phyloP scores from a whole-genome alignment of 2,888 invertebrate species.

The Sepioteuthis lessoniana region DNA sequence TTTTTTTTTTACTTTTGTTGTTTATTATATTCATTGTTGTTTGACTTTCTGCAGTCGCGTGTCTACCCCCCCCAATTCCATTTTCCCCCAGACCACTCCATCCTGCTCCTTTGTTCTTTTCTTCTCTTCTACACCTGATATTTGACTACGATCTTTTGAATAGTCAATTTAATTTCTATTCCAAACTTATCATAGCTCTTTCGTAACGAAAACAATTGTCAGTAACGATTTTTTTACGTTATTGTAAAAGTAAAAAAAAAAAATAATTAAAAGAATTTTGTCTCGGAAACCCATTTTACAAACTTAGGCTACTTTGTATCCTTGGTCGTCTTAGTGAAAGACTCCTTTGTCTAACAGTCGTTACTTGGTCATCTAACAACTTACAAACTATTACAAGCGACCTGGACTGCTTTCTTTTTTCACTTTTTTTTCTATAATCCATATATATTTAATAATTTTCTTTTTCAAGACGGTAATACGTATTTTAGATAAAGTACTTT shows the following conservation, averaged over 20 bases:
- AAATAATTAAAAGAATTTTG: too few relatives aligned
- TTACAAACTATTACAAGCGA: background rate
- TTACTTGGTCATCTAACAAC: background rate
- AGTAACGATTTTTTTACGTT: too few relatives aligned
- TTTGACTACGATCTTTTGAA: background rate
- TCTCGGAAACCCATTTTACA: background rate
- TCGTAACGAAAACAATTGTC: too few relatives aligned
- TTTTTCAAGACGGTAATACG: too few relatives aligned
- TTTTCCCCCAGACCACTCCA: background rate
- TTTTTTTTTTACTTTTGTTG: background rate
- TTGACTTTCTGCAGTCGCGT: background rate
- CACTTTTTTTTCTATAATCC: background rate
- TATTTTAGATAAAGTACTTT: background rate
- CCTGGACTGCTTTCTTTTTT: background rate
- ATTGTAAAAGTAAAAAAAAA: too few relatives aligned
- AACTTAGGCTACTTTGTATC: background rate
- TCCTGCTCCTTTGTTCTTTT: background rate
- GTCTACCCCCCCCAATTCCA: background rate
- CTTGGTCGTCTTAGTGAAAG: background rate
- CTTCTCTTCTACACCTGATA: constrained; percentile 5
- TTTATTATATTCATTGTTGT: background rate
- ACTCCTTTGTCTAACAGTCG: background rate
- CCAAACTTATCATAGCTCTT: background rate
- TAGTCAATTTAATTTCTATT: background rate
- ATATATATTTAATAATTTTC: background rate